Evolutionary conservation across 35 echinoderm and acorn worm genomes (phyloP), one percentile per base, ranked within the genome.

Genomic region (Diadema setosum): DNA sequence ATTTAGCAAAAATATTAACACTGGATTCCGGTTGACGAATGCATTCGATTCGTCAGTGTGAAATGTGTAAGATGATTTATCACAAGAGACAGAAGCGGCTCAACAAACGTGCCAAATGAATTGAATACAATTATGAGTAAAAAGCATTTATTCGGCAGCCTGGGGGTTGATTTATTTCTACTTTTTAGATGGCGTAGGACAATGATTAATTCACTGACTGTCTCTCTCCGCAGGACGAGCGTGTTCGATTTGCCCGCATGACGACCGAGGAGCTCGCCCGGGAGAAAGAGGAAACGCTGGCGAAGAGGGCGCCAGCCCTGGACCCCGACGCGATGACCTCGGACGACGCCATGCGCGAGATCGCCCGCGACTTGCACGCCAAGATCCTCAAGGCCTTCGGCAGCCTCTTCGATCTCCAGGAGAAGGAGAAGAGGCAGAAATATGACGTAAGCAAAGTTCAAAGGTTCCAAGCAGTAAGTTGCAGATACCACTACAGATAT

Each of bases 331-430:
- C 40, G 3, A 16, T 78, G 34, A 41, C 36, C 7, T 78, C 73
- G 5, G 73, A 78, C 2, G 73, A 78, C 15, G 73, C 36, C 36
- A 78, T 78, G 37, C 29, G 37, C 1, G 73, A 78, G 40, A 36
- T 32, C 2, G 73, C 73, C 29, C 73, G 73, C 44, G 73, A 78
- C 17, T 41, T 78, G 11, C 37, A 78, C 40, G 73, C 73, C 30
- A 78, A 78, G 73, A 78, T 78, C 73, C 21, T 78, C 73, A 78
- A 78, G 18, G 73, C 73, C 24, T 78, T 78, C 73, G 73, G 73
- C 73, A 78, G 37, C n/a, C 73, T 78, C 39, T 78, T 78, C 40
- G 73, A 78, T 25, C 73, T 78, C 14, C 73, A 78, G 20, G 11
- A 78, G 73, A 78, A 42, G n/a, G 73, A 78, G 24, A 78, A 78